A percentile compares a stretch with the other conserved stretches of the same genome.
Evolutionary conservation across 2,888 invertebrate species (phyloP).

Genomic region (Athalia rosae): DNA sequence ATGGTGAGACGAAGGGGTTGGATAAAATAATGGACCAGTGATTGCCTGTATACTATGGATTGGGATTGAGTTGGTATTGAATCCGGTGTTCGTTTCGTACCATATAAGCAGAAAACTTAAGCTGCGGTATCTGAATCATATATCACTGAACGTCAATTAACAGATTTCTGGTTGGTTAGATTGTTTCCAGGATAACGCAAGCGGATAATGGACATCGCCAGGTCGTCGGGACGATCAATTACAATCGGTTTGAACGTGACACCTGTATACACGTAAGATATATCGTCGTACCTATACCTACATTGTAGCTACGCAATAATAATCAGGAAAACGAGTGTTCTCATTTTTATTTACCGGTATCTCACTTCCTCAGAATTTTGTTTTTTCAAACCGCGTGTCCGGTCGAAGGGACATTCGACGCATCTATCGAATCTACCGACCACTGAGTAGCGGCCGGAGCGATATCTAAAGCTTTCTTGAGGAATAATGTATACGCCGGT

Average conservation of each 20-base stretch:
- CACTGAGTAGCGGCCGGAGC: too few species aligned
- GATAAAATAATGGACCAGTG: conserved; percentile 20
- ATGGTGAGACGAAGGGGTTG: conserved; percentile 11
- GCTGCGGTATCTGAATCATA: conserved; percentile 31
- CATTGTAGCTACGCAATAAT: too few species aligned
- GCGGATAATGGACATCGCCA: conserved; percentile 30
- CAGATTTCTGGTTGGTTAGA: conserved; percentile 31
- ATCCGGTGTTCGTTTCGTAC: not conserved
- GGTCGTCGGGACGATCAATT: conserved; percentile 20
- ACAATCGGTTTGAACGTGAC: not conserved
- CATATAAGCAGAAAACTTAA: conserved; percentile 15
- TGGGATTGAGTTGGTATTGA: conserved; percentile 32
- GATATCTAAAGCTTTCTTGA: too few species aligned
- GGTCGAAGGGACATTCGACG: too few species aligned
- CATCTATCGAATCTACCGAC: too few species aligned
- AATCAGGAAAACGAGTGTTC: too few species aligned
- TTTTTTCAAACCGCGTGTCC: not conserved
- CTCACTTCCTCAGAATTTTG: not conserved
- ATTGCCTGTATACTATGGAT: conserved; percentile 30
- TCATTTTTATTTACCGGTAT: too few species aligned
- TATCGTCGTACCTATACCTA: too few species aligned
- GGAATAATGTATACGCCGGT: too few species aligned
- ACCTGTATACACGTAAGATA: not conserved
- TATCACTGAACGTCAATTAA: conserved; percentile 38
- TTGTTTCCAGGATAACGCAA: conserved; percentile 19